A percentile compares a stretch with the other conserved stretches of the same genome.
Evolutionary conservation across 2,113 vertebrate genomes (phyloP).

Genomic region (Ellobius talpinus): DNA sequence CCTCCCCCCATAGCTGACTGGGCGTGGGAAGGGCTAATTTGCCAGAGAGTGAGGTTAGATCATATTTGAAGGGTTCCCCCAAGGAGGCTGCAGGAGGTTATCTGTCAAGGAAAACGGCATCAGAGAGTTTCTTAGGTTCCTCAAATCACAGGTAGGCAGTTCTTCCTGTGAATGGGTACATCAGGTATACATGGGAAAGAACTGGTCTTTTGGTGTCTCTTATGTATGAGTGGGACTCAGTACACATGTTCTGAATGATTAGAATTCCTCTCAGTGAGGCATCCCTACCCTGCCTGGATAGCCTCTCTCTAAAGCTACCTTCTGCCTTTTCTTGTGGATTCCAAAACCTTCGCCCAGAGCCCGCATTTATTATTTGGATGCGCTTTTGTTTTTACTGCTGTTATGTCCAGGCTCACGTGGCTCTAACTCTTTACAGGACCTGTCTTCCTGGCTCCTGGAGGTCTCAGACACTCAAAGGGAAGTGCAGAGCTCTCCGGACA

Average conservation of each 20-base stretch:
- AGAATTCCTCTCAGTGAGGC: background rate
- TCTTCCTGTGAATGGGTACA: constrained; percentile 29
- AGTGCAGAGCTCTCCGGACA: background rate
- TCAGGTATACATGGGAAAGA: background rate
- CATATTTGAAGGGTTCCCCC: constrained; percentile 78
- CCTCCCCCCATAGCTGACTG: constrained; percentile 51
- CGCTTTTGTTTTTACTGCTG: background rate
- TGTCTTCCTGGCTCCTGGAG: background rate
- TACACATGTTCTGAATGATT: background rate
- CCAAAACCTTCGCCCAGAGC: background rate
- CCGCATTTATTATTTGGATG: background rate
- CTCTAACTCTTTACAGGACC: background rate
- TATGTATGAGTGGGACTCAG: background rate
- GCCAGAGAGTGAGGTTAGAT: constrained; percentile 54
- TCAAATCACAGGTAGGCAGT: background rate
- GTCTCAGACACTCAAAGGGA: background rate
- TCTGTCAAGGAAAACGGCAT: constrained; percentile 70
- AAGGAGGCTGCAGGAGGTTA: constrained; percentile 77
- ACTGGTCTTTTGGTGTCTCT: background rate
- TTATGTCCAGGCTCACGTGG: background rate
- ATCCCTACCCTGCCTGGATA: background rate
- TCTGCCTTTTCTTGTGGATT: background rate
- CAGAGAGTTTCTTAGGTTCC: background rate
- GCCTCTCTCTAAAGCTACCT: background rate
- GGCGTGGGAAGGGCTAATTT: constrained; percentile 66